phyloP scores from a whole-genome alignment of 1,140 invertebrate genomes.

The Panagrolaimus sp. region DNA sequence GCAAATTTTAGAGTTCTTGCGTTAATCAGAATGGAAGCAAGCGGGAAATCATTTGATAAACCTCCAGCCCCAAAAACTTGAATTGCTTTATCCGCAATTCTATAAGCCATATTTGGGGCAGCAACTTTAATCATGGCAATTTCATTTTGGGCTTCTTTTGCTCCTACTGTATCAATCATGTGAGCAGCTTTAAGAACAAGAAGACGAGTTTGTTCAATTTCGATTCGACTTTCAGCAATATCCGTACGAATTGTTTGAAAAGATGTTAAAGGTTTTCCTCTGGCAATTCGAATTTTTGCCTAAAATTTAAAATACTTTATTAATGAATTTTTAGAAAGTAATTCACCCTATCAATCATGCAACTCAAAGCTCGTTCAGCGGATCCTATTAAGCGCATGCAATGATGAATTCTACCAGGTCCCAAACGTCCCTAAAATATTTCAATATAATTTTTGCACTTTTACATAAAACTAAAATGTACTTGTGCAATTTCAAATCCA shows the following conservation, averaged over 20 bases:
- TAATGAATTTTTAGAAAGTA: not conserved
- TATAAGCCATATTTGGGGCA: conserved; percentile 61
- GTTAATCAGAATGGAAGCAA: conserved; percentile 58
- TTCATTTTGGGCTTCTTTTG: conserved; percentile 63
- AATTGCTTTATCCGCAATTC: conserved; percentile 62
- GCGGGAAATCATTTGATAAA: conserved; percentile 59
- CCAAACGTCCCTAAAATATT: no score
- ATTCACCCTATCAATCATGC: conserved; percentile 62
- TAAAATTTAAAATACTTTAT: conserved; percentile 33
- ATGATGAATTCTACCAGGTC: conserved; percentile 63
- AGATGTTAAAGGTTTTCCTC: conserved; percentile 61
- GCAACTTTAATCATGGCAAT: conserved; percentile 64
- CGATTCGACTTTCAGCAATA: conserved; percentile 61
- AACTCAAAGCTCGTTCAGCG: conserved; percentile 60
- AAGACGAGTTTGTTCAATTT: conserved; percentile 62
- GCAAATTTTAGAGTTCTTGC: conserved; percentile 60
- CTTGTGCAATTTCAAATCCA: conserved; percentile 64
- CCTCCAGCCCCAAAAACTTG: conserved; percentile 62
- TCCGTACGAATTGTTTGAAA: conserved; percentile 62
- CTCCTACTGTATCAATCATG: conserved; percentile 63
- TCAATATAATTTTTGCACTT: no score
- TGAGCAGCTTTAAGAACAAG: conserved; percentile 63
- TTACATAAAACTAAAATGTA: no score
- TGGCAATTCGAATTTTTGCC: conserved; percentile 60
- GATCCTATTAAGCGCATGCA: conserved; percentile 63